Base-by-base conservation (phyloP, 1,140 invertebrate genomes). In the Pomacea maculata region DNA sequence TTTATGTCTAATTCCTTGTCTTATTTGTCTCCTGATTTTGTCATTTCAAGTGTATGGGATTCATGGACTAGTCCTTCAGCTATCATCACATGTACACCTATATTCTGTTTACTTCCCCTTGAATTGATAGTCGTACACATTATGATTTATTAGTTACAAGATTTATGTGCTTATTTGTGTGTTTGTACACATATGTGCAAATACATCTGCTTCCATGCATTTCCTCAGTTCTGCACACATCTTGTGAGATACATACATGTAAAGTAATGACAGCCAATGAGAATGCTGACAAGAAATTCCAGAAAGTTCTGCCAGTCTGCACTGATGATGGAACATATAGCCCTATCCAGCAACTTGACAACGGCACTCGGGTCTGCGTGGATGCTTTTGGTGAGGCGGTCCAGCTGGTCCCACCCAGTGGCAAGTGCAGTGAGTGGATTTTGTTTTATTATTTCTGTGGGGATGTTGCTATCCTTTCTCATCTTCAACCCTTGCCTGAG, bases 171-270 rank as follows among this genome's bases (percentile, higher is more conserved):
- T n/a, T 34, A 34, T 2, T 8, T 29, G 25, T 21, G 34, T 73
- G 34, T 29, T 19, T 10, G 17, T 52, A 7, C 34, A 73, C 29
- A 19, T 73, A 52, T 21, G 34, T 29, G 19, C 19, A 73, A 52
- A 19, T 34, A 29, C 54, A 25, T 17, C 55, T 75, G 11, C n/a
- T 19, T 57, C 11, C 21, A n/a, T 21, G 4, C n/a, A 14, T 64
- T 3, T n/a, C 25, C 6, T 9, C 75, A 77, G 75, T 77, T 17
- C 25, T 15, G 11, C 75, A 64, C 75, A 77, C 25, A 29, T 45
- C 19, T 61, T 77, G 75, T 52, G n/a, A 77, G 75, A 29, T 65
- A 21, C 75, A 61, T 9, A 17, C 64, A 29, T 77, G 75, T 65
- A 61, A 64, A 65, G 63, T 67, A 45, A 45, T 67, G 75, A 52